phyloP scores from a whole-genome alignment of 2,888 invertebrate genomes.

The Agonopterix subpropinquella region DNA sequence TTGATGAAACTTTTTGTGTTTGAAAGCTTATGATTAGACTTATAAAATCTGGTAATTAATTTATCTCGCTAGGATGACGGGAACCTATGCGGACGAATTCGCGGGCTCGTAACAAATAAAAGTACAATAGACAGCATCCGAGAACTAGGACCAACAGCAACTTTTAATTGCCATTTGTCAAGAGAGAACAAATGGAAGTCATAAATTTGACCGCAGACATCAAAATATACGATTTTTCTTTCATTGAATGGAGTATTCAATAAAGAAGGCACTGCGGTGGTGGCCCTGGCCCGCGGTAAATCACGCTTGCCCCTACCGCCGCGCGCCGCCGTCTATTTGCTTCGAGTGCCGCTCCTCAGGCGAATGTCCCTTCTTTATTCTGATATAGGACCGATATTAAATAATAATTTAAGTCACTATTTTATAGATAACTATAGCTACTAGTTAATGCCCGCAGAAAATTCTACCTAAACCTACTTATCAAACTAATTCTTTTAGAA shows the following conservation, averaged over 20 bases:
- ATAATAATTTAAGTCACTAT: too few relatives aligned
- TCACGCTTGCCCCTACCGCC: constrained; percentile 33
- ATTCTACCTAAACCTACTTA: too few relatives aligned
- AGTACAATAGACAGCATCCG: not conserved
- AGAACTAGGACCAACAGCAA: constrained; percentile 12
- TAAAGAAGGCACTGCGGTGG: constrained; percentile 45
- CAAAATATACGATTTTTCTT: constrained; percentile 69
- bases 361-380: constrained; percentile 9
- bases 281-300: constrained; percentile 49
- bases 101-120: too few relatives aligned
- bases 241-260: constrained; percentile 61
- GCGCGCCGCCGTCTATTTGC: constrained; percentile 32
- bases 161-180: constrained; percentile 61
- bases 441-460: too few relatives aligned
- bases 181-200: constrained; percentile 48
- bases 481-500: too few relatives aligned
- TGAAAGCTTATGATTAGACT: too few relatives aligned
- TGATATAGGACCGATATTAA: not conserved
- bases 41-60: too few relatives aligned
- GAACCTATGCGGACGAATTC: too few relatives aligned
- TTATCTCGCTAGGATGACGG: too few relatives aligned
- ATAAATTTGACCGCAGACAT: constrained; percentile 53
- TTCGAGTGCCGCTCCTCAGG: constrained; percentile 30
- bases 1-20: too few relatives aligned
- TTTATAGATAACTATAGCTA: too few relatives aligned